Conservation (phyloP, 2,113 vertebrate genomes). For the Sturnus vulgaris region DNA sequence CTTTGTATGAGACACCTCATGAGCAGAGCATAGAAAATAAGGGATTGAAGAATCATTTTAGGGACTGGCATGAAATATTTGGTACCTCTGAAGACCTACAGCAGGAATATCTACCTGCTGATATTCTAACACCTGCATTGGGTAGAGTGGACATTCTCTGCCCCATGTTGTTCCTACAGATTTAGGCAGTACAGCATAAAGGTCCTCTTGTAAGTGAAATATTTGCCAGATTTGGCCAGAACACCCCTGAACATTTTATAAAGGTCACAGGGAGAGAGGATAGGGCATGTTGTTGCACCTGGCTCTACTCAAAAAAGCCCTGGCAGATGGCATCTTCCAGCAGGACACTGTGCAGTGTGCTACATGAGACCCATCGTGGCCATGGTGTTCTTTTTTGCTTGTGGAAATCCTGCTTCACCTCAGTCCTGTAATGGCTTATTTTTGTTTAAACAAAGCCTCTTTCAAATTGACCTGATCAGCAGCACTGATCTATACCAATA, state of each 20-base stretch:
- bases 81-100: not conserved
- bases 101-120: not conserved
- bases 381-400: not conserved
- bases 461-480: not conserved
- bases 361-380: rapidly evolving
- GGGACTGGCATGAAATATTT: not conserved
- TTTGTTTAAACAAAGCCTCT: not conserved
- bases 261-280: not conserved
- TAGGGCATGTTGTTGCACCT: not conserved
- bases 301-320: not conserved
- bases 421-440: not conserved
- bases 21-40: not conserved
- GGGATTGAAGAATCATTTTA: not conserved
- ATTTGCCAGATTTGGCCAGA: not conserved
- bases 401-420: not conserved
- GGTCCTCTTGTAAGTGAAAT: not conserved
- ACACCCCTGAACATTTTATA: not conserved
- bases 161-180: rapidly evolving
- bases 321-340: not conserved
- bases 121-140: not conserved
- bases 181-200: not conserved
- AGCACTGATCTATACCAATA: not conserved
- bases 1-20: not conserved
- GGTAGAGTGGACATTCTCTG: not conserved
- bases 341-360: not conserved